Evolutionary conservation across 2,113 vertebrate genomes (phyloP), one percentile per base, ranked within the genome.

Genomic region (Ctenomys sociabilis): DNA sequence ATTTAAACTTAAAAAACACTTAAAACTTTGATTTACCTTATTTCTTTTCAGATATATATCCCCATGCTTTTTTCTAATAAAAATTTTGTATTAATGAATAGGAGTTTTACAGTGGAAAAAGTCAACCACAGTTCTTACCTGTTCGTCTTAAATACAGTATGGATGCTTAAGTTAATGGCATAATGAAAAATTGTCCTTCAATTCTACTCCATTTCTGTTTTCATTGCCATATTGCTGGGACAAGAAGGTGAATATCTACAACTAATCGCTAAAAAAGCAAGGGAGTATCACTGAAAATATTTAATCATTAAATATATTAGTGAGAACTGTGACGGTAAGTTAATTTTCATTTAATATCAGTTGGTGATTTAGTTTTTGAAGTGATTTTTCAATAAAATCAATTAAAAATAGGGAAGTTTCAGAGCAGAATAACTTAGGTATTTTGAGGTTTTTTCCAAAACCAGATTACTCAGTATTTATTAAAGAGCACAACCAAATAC

Each of bases 361-460:
- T 7, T 37, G 22, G 52, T 94, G 40, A 94, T 78, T 75, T 91
- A 85, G 64, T 57, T 93, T 95, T 84, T 86, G 84, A 94, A 92
- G 17, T 85, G 73, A 96, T 28, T 95, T 95, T 96, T 17, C 59
- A 66, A 12, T 91, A 75, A 95, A 86, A 83, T 75, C 61, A 84
- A 32, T 54, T 93, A 35, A 89, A 86, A 73, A 89, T 94, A 43
- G 5, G 78, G 54, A 73, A 85, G 80, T 88, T 91, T 96, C 22
- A 77, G 61, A 95, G 59, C 37, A 83, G 0, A 85, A 30, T 85
- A 95, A 78, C n/a, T 96, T 94, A 94, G 91, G 35, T 83, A 54
- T 85, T 94, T 92, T 32, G 86, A 94, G 10, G 19, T 77, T 96
- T 96, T 94, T 94, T 21, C 84, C 26, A 43, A 94, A 96, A 95